Conservation (phyloP, 1,140 invertebrate genomes). For the Pollicipes pollicipes region DNA sequence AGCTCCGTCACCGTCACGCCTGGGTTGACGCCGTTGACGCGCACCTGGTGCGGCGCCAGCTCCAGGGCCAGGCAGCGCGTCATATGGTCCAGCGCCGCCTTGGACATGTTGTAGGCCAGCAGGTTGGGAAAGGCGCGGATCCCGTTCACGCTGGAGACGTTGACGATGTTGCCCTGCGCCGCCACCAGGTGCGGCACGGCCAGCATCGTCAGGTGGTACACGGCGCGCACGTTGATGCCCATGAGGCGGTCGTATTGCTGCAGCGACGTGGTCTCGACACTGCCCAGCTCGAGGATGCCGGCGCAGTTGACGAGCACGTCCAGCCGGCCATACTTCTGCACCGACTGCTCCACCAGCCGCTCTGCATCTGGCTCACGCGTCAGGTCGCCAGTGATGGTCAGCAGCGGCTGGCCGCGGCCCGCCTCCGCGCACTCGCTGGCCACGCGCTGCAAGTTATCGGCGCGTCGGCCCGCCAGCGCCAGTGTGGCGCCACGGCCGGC, state of each 20-base stretch:
- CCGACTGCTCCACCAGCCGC: slow-evolving; percentile 21
- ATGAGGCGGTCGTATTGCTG: slow-evolving; percentile 56
- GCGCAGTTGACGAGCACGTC: slow-evolving; percentile 75
- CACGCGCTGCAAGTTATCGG: slow-evolving; percentile 11
- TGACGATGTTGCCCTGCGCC: slow-evolving; percentile 36
- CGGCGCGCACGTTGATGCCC: slow-evolving; percentile 56
- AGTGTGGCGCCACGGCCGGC: slow-evolving; percentile 10
- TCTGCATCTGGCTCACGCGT: slow-evolving; percentile 17
- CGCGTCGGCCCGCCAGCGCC: slow-evolving; percentile 8
- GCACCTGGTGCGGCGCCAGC: slow-evolving; percentile 21
- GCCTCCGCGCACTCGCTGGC: slow-evolving; percentile 5
- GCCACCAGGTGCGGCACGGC: slow-evolving; percentile 33
- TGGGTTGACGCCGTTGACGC: slow-evolving; percentile 27
- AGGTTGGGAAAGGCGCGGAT: slow-evolving; percentile 30
- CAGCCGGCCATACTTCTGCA: slow-evolving; percentile 44
- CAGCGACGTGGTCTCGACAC: slow-evolving; percentile 61
- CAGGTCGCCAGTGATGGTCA: slow-evolving; percentile 20
- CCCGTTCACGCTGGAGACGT: slow-evolving; percentile 40
- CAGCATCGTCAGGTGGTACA: slow-evolving; percentile 35
- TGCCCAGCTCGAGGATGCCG: slow-evolving; percentile 59
- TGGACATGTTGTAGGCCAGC: slow-evolving; percentile 41
- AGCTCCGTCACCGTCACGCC: slow-evolving; percentile 42
- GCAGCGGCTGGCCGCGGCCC: not conserved
- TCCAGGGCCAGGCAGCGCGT: slow-evolving; percentile 41
- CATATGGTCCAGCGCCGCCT: slow-evolving; percentile 47